These are phyloP conservation scores for Myocastor coypus DNA, from an alignment of 2,113 vertebrate genomes.

Conservation along the genomic window DNA sequence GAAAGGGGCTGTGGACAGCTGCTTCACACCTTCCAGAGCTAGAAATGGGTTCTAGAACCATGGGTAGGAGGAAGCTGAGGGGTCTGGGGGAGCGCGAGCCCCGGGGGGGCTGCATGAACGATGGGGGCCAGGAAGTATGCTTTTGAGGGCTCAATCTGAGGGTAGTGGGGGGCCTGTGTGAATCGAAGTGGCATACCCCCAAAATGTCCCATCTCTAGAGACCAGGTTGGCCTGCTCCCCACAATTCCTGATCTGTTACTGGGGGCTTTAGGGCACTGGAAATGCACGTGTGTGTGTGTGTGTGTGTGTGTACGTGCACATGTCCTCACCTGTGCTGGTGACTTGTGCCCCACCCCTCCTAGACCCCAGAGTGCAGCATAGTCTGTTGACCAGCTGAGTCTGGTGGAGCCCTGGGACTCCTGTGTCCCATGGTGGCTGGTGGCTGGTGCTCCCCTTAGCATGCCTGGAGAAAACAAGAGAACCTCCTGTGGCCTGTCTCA, in stretches of 20 bases:
- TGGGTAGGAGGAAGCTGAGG: not conserved
- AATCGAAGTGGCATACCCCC: not conserved
- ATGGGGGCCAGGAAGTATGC: not conserved
- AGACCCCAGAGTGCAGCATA: not conserved
- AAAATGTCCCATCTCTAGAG: not conserved
- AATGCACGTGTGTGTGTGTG: not conserved
- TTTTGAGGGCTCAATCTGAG: not conserved
- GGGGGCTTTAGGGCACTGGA: not conserved
- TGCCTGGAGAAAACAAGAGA: not conserved
- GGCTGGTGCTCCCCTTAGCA: not conserved
- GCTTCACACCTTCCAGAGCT: not conserved
- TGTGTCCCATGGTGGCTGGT: not conserved
- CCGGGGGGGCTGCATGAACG: rapidly evolving
- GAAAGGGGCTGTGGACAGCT: not conserved
- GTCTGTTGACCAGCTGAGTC: not conserved
- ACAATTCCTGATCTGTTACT: not conserved
- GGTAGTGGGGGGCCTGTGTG: not conserved
- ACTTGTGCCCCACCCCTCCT: not conserved
- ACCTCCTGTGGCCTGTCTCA: no score
- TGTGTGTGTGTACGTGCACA: not conserved
- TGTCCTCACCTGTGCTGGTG: not conserved
- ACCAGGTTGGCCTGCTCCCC: not conserved
- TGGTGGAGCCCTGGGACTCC: not conserved
- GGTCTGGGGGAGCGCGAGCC: not conserved
- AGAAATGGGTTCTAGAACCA: not conserved